Evolutionary conservation across 2,797 vertebrate species (phyloP).

Genomic region (Phaenicophaeus curvirostris): DNA sequence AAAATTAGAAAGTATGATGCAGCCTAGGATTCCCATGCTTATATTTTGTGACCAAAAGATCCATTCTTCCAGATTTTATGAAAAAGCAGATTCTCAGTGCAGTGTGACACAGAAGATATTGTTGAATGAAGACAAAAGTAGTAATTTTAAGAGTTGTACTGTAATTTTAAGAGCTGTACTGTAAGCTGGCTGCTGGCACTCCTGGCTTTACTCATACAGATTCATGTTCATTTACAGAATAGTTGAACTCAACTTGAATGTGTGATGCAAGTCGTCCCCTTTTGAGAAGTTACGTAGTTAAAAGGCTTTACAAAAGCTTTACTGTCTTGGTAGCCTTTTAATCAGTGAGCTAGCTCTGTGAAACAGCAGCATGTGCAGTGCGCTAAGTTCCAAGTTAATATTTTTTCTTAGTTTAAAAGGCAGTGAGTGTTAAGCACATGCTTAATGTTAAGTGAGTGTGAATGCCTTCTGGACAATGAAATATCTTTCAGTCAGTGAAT

Average conservation of each 20-base stretch:
- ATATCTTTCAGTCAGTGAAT: neutral
- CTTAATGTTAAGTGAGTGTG: neutral
- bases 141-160: neutral
- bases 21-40: neutral
- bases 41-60: neutral
- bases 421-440: neutral
- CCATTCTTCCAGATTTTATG: neutral
- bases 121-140: neutral
- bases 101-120: neutral
- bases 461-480: slow-evolving; percentile 9
- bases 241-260: neutral
- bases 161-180: neutral
- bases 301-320: neutral
- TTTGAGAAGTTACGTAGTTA: neutral
- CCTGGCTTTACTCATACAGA: neutral
- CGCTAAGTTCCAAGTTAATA: neutral
- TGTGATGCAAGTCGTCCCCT: neutral
- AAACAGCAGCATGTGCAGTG: neutral
- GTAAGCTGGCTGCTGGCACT: neutral
- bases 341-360: neutral
- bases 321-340: neutral
- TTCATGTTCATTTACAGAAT: neutral
- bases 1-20: neutral
- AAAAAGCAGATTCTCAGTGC: neutral
- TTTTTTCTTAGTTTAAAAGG: slow-evolving; percentile 12